Base-by-base conservation (phyloP, 2,797 vertebrate genomes). In the Myotis pilosus region DNA sequence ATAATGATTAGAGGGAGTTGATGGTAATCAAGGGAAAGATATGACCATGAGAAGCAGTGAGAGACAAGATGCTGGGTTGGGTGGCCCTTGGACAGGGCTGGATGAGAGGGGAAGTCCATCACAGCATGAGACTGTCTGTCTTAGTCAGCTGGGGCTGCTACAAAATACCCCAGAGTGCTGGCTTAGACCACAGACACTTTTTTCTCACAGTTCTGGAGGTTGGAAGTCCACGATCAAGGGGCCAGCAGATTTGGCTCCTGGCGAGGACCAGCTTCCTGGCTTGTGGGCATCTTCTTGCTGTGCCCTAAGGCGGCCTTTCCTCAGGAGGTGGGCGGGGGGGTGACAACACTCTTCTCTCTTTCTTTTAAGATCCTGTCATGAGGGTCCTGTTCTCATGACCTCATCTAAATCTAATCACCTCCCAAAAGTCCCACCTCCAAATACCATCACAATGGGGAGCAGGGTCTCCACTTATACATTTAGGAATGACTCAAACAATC, bases 271-370 rank as follows among this genome's bases (percentile, higher is more conserved):
- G 3, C 30, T 16, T 74, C 47, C 78, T 23, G 57, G 68, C 38
- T 23, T 3, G 0, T 20, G 4, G 69, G 49, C 6, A 2, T 55
- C 92, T 55, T 57, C 57, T 23, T 5, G 5, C n/a, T 28, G 12
- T 76, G n/a, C 49, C 25, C 41, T 68, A 20, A 13, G 6, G 6
- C 1, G 19, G 76, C 23, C 68, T 82, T 55, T 74, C 44, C 47
- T 64, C 36, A 28, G 36, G 30, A 11, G n/a, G 0, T 44, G 22
- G 10, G 23, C 6, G 1, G 36, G 30, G 30, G 17, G 4, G 12
- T n/a, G 15, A 51, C 19, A 38, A 7, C n/a, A 47, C 22, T n/a
- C 84, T 44, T 49, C 62, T n/a, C 71, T 75, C 57, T 75, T 75
- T 28, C 19, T 74, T 36, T 23, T 7, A 8, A 41, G 25, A 41